Evolutionary conservation across 2,113 vertebrate species (phyloP).

Genomic region (Chamaea fasciata): DNA sequence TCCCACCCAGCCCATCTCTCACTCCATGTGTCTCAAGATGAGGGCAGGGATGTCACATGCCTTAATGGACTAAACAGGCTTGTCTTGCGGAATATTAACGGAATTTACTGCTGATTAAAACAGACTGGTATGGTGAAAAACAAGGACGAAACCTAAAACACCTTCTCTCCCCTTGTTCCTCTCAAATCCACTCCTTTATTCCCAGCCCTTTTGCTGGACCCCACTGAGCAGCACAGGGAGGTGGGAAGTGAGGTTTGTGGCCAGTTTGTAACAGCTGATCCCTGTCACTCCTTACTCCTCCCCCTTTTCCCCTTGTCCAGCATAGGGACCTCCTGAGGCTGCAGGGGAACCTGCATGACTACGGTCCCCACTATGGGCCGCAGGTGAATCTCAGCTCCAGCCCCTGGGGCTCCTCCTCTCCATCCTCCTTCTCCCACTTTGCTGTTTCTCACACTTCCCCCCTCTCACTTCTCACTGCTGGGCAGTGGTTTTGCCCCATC

Average conservation of each 20-base stretch:
- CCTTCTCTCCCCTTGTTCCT: not conserved
- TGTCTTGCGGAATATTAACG: not conserved
- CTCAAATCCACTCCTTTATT: not conserved
- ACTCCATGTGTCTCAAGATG: not conserved
- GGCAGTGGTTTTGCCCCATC: not conserved
- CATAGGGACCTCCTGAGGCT: not conserved
- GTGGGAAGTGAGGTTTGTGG: not conserved
- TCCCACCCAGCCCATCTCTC: not conserved
- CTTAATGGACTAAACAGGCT: not conserved
- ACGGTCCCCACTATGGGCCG: not conserved
- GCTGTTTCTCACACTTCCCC: not conserved
- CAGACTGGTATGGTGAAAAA: not conserved
- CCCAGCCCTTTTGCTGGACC: not conserved
- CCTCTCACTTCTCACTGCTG: not conserved
- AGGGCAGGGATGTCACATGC: not conserved
- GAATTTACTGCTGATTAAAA: not conserved
- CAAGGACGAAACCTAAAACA: not conserved
- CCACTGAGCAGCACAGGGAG: fast-evolving
- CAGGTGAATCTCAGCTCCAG: not conserved
- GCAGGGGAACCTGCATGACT: not conserved
- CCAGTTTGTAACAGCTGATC: not conserved
- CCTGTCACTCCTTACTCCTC: not conserved
- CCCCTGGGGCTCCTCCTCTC: not conserved
- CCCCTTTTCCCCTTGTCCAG: not conserved
- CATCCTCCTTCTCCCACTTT: not conserved